These are phyloP conservation scores for Pseudoips prasinana DNA, from an alignment of 2,888 invertebrate species.

Conservation along the genomic window DNA sequence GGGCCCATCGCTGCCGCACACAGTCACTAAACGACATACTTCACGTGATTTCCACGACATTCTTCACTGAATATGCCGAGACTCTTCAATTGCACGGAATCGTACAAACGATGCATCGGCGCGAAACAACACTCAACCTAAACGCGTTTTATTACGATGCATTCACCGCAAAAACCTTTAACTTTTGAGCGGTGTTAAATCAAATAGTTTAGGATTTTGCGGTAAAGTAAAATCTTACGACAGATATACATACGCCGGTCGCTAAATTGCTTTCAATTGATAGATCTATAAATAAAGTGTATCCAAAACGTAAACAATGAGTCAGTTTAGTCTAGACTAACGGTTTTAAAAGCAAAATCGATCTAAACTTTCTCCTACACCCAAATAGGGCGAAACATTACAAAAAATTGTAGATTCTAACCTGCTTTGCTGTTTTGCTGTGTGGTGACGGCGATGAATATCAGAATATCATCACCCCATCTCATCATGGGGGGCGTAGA, in stretches of 20 bases:
- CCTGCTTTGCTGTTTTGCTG: too few species aligned
- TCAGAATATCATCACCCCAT: too few species aligned
- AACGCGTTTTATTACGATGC: slow-evolving; percentile 12
- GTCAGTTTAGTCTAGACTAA: slow-evolving; percentile 34
- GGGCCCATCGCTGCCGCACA: slow-evolving; percentile 15
- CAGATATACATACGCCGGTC: slow-evolving; percentile 12
- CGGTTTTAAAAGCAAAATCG: slow-evolving; percentile 31
- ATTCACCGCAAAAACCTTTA: slow-evolving; percentile 17
- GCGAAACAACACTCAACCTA: slow-evolving; percentile 12
- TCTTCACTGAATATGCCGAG: slow-evolving; percentile 39
- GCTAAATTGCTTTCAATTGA: slow-evolving; percentile 29
- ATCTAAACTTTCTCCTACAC: slow-evolving; percentile 50
- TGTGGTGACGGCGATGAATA: too few species aligned
- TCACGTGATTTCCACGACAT: slow-evolving; percentile 54
- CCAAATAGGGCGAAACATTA: slow-evolving; percentile 43
- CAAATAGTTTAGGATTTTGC: slow-evolving; percentile 15
- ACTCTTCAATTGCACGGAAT: slow-evolving; percentile 24
- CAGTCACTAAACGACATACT: slow-evolving; percentile 46
- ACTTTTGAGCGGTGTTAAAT: slow-evolving; percentile 13
- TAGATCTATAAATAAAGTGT: slow-evolving; percentile 30
- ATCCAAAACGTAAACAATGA: slow-evolving; percentile 40
- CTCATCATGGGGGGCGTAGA: too few species aligned
- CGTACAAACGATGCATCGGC: slow-evolving; percentile 18
- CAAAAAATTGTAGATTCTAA: too few species aligned
- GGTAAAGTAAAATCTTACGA: slow-evolving; percentile 18